Conservation (phyloP, 2,797 vertebrate species). For the Spinibarbus caldwelli region DNA sequence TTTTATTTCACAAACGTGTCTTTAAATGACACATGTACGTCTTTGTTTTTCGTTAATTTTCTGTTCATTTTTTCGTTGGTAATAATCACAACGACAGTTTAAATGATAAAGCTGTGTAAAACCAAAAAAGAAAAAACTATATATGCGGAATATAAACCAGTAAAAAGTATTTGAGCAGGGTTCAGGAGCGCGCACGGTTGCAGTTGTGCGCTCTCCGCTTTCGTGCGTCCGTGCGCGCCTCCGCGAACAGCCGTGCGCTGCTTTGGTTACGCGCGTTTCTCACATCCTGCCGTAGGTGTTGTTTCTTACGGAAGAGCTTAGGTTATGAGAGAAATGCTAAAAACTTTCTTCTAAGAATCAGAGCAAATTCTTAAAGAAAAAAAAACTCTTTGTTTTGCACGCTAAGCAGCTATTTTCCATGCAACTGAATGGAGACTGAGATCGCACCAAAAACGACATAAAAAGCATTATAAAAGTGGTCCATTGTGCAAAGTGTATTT, state of each 20-base stretch:
- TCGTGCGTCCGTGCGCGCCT: not conserved
- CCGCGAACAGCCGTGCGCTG: not conserved
- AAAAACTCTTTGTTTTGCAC: no score
- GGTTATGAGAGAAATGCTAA: not conserved
- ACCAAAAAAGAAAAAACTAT: no score
- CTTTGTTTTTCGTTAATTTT: not conserved
- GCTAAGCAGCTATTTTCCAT: not conserved
- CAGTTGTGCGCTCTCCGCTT: not conserved
- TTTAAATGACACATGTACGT: not conserved
- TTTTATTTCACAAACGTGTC: not conserved
- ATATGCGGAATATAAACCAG: not conserved
- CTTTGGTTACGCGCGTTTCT: no score
- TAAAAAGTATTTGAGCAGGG: not conserved
- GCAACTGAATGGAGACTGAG: not conserved
- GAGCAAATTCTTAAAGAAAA: not conserved
- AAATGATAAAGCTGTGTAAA: not conserved
- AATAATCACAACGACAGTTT: not conserved
- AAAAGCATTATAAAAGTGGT: not conserved
- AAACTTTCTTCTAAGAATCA: not conserved
- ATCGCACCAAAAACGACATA: not conserved
- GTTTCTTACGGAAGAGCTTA: no score
- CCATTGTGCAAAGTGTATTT: not conserved
- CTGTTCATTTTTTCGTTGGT: not conserved
- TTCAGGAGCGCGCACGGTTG: slow-evolving; percentile 2
- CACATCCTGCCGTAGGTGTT: not conserved